These are phyloP conservation scores for Scatophagus argus DNA, from an alignment of 2,113 vertebrate genomes.

Conservation along the genomic window DNA sequence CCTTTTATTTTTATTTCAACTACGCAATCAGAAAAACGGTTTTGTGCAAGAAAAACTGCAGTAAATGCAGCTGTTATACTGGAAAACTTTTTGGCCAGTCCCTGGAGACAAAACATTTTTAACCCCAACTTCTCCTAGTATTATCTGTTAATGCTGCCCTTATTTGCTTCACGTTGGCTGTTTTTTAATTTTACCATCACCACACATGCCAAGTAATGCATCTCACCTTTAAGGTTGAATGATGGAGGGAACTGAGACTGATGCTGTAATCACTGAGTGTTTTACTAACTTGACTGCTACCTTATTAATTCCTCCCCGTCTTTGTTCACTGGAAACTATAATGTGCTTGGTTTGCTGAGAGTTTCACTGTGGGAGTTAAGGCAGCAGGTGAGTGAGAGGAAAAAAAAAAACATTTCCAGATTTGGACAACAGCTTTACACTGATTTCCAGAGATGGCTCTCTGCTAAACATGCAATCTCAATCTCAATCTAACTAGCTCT, in stretches of 20 bases:
- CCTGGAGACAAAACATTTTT: not conserved
- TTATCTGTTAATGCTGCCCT: not conserved
- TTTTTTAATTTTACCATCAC: not conserved
- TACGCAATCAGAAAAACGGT: not conserved
- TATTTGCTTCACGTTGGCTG: not conserved
- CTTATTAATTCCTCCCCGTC: conserved; percentile 50
- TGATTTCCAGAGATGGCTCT: not conserved
- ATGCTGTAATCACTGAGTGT: conserved; percentile 17
- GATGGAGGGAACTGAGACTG: conserved; percentile 7
- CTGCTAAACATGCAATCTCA: not conserved
- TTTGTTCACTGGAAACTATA: conserved; percentile 43
- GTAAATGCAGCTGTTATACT: not conserved
- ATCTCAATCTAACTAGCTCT: not conserved
- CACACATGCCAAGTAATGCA: not conserved
- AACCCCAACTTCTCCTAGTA: not conserved
- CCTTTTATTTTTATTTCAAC: not conserved
- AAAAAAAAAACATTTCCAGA: conserved; percentile 21
- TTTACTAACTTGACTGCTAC: conserved; percentile 38
- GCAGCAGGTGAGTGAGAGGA: conserved; percentile 19
- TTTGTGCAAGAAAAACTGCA: not conserved
- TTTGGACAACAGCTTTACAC: conserved; percentile 10
- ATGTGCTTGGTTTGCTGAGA: conserved; percentile 31
- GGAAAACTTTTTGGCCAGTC: not conserved
- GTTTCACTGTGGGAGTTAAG: conserved; percentile 15
- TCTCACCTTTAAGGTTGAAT: conserved; percentile 3